Evolutionary conservation across 2,888 invertebrate species (phyloP).

Genomic region (Abscondita cerata): DNA sequence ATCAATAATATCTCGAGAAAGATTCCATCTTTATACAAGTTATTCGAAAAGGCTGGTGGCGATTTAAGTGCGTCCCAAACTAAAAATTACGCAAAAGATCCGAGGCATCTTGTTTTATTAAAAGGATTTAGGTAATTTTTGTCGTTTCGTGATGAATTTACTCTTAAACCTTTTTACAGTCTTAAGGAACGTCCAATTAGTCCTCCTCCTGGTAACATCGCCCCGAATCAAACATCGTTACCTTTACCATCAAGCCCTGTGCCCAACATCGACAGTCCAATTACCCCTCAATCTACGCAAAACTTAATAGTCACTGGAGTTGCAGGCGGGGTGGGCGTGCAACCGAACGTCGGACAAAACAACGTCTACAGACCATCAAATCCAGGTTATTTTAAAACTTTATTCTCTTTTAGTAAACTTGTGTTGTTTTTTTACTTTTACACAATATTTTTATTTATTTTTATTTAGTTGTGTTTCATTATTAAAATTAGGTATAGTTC

Average conservation of each 20-base stretch:
- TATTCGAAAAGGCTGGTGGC: conserved; percentile 91
- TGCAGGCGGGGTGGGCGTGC: conserved; percentile 44
- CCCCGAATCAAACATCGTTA: conserved; percentile 50
- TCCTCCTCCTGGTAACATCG: conserved; percentile 60
- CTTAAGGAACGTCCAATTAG: conserved; percentile 75
- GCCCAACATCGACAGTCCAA: conserved; percentile 64
- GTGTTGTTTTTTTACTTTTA: neutral
- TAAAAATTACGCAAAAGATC: conserved; percentile 92
- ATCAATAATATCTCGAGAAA: conserved; percentile 91
- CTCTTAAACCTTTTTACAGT: conserved; percentile 46
- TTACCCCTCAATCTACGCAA: conserved; percentile 56
- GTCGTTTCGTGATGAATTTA: conserved; percentile 11
- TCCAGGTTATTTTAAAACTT: conserved; percentile 43
- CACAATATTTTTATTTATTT: conserved; percentile 2
- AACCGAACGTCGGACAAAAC: conserved; percentile 53
- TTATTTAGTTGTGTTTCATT: neutral
- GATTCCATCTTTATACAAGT: conserved; percentile 81
- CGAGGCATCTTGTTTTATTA: conserved; percentile 78
- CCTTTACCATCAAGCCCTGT: conserved; percentile 62
- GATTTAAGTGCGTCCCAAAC: conserved; percentile 79
- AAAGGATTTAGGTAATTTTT: conserved; percentile 70
- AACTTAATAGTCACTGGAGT: conserved; percentile 52
- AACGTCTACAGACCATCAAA: conserved; percentile 57
- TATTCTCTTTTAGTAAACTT: conserved; percentile 3
- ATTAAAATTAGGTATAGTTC: conserved; percentile 37